Base-by-base conservation (phyloP, 2,888 invertebrate genomes). In the Agrotis exclamationis region DNA sequence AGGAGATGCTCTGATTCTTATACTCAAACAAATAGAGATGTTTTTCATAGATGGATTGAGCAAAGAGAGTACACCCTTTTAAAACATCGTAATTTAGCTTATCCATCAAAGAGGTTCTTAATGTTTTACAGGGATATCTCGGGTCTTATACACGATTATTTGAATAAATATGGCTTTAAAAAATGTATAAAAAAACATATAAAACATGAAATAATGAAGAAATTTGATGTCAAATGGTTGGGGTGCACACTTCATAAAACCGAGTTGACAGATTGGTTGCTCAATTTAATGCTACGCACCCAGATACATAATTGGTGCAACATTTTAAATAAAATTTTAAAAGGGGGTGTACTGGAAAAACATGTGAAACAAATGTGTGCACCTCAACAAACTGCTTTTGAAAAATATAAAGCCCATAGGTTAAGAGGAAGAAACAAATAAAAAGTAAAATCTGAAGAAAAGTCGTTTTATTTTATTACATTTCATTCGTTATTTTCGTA, bases 21-120 rank as follows among this genome's bases (percentile, higher is more conserved):
- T 51, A 51, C 18, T 1, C 54, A 54, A 54, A 54, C 24, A 54
- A 24, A 54, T 18, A 24, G 24, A 24, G 16, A 53, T 53, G 24
- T 24, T 3, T 53, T 22, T 53, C 54, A 54, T 54, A 54, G 24
- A 54, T 54, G 54, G 24, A 54, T 28, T 3, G 24, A 28, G n/a
- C 24, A 28, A 54, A 16, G 54, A 24, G 54, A 54, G 24, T 11
- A 54, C 11, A 54, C 24, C 24, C 54, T 18, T 54, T 54, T 54
- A 54, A 54, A 54, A 54, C 54, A 54, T 54, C 24, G 24, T 0
- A 53, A 53, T 53, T 22, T 22, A 24, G 24, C 45, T 24, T 63
- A 63, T n/a, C 54, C 54, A 45, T 63, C 45, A n/a, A 64, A 54
- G n/a, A 45, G 14, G 22, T 64, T 64, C 54, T 47, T 64, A 54